Evolutionary conservation across 1,140 invertebrate genomes (phyloP), one percentile per base, ranked within the genome.

Genomic region (Antheraea pernyi): DNA sequence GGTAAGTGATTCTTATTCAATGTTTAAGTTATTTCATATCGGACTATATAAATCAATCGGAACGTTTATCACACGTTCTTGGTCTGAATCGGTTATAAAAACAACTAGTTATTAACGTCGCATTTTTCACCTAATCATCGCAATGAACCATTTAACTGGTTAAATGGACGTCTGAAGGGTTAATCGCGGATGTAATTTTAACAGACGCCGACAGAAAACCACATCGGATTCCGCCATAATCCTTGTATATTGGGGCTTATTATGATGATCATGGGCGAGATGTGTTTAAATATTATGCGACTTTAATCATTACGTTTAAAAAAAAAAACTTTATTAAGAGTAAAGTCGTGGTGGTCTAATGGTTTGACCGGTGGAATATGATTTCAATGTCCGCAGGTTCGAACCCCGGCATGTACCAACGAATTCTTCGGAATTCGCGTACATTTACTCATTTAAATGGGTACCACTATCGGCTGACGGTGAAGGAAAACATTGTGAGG

Each of bases 171-270:
- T 71, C 77, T 76, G 74, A 75, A 71, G 78, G 77, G 77, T 78
- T 84, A 84, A 84, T 84, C 81, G 70, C 76, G 80, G 82, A 82
- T 81, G 82, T 81, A 82, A 84, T 85, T 85, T 85, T 83, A 82
- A 83, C 76, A 76, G 77, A 68, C 76, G 72, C 69, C 64, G 64
- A 48, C 72, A 77, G 78, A 77, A 70, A 83, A 83, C 79, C 72
- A 75, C 80, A 73, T 72, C 66, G 70, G 76, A 82, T 84, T 68
- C 77, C 79, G 65, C 62, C 77, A 78, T 79, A 81, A 79, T 81
- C 74, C 78, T 67, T 19, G 5, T 42, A 53, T 53, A 53, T 53
- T 53, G 13, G 46, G 46, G 46, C 46, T 16, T 53, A 53, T 53
- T 53, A 53, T 53, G 46, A 1, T 13, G 16, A 7, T n/a, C n/a